Conservation (phyloP, 1,140 invertebrate genomes). For the Capitella teleta region DNA sequence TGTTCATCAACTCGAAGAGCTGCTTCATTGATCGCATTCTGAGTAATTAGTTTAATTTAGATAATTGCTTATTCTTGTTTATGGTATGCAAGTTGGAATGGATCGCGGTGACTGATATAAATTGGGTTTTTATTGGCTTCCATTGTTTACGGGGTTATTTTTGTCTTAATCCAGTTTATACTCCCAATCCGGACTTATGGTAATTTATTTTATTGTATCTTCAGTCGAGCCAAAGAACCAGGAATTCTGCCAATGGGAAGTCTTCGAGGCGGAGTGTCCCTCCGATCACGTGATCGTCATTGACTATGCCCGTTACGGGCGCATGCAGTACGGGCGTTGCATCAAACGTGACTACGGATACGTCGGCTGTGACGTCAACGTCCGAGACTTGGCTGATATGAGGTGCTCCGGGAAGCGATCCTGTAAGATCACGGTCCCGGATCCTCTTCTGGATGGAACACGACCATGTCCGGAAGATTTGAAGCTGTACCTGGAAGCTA, state of each 20-base stretch:
- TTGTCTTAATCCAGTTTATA: too few species aligned
- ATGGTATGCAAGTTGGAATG: too few species aligned
- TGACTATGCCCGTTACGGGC: conserved; percentile 3
- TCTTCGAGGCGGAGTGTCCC: not conserved
- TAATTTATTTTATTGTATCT: too few species aligned
- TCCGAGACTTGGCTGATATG: not conserved
- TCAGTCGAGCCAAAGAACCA: too few species aligned
- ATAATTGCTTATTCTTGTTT: too few species aligned
- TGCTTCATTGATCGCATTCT: too few species aligned
- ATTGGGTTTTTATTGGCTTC: too few species aligned
- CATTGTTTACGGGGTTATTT: too few species aligned
- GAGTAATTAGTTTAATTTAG: too few species aligned
- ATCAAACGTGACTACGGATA: conserved; percentile 8
- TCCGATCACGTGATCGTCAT: conserved; percentile 4
- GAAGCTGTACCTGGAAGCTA: conserved; percentile 6
- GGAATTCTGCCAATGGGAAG: conserved; percentile 3
- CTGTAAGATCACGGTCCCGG: conserved; percentile 8
- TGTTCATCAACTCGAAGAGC: too few species aligned
- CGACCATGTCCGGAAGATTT: conserved; percentile 9
- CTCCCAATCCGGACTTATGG: too few species aligned
- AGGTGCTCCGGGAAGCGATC: conserved; percentile 5
- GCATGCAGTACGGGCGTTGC: conserved; percentile 1
- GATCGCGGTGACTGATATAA: too few species aligned
- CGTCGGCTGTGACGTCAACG: conserved; percentile 5
- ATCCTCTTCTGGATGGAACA: not conserved